Evolutionary conservation across 1,140 invertebrate genomes (phyloP).

Genomic region (Aphis craccivora): DNA sequence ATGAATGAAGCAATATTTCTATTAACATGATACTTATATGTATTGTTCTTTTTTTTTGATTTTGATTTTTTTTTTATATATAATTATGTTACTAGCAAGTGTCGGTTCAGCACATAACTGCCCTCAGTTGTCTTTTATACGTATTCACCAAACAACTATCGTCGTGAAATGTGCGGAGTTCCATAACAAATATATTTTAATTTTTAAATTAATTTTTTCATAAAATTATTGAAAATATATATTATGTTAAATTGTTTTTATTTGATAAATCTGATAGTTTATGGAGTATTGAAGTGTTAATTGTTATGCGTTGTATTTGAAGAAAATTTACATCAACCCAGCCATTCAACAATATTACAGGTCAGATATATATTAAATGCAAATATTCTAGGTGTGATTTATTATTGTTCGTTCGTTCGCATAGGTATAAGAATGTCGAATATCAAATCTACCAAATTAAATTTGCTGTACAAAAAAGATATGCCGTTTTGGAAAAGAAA

Average conservation of each 20-base stretch:
- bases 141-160: slow-evolving; percentile 12
- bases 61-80: neutral
- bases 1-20: slow-evolving; percentile 56
- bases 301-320: neutral
- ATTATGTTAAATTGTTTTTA: neutral
- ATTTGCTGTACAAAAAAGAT: neutral
- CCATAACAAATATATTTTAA: neutral
- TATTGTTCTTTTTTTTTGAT: slow-evolving; percentile 33
- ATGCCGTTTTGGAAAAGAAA: slow-evolving; percentile 35
- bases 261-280: neutral
- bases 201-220: neutral
- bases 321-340: neutral
- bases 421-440: neutral
- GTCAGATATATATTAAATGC: neutral
- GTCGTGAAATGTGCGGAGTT: neutral
- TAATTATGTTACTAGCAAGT: neutral
- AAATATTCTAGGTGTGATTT: neutral
- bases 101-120: slow-evolving; percentile 33
- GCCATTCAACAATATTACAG: neutral
- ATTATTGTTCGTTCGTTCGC: neutral
- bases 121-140: slow-evolving; percentile 29
- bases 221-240: neutral
- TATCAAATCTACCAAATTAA: neutral
- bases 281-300: neutral
- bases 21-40: slow-evolving; percentile 27